Base-by-base conservation (phyloP, 2,888 invertebrate species). In the Torymus auratus region DNA sequence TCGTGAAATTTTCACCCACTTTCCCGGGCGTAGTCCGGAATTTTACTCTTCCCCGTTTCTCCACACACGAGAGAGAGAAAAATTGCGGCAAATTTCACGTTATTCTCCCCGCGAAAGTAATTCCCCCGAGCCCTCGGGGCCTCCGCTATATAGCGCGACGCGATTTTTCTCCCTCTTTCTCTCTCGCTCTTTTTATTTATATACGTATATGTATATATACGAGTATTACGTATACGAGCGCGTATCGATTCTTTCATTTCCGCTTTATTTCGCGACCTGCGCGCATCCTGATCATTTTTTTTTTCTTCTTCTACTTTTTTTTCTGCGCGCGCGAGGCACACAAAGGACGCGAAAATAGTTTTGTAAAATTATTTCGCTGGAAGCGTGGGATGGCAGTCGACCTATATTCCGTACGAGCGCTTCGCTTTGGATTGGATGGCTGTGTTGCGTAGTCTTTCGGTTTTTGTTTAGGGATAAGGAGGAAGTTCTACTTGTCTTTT, bases 201-300 rank as follows among this genome's bases (percentile, higher is more conserved):
- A 41, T 41, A 41, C 41, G 41, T 41, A 7, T 41, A 41, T 41
- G 7, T 7, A 41, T 41, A 41, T 41, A 41, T 7, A 10, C 5
- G 41, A 41, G 41, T 41, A 7, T 41, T 10, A 7, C n/a, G 20
- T 71, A 11, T 52, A 61, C 7, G 41, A 15, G 5, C 12, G n/a
- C 14, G 12, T 52, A n/a, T 71, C 71, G 61, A 71, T 71, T 28
- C 20, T 52, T 50, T 61, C 52, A 52, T 23, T 71, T 71, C 61
- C 20, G 13, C 20, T 20, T 61, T 71, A 50, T 61, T 71, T 61
- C 61, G 55, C 41, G 12, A 58, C 5, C 41, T 41, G 41, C 41
- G 41, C 41, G 41, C 41, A 41, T 41, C 41, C 41, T 41, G 41
- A 41, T 41, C 41, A 41, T 41, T 41, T 41, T 41, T 41, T 41